Evolutionary conservation across 2,113 vertebrate species (phyloP).

Genomic region (Monopterus albus): DNA sequence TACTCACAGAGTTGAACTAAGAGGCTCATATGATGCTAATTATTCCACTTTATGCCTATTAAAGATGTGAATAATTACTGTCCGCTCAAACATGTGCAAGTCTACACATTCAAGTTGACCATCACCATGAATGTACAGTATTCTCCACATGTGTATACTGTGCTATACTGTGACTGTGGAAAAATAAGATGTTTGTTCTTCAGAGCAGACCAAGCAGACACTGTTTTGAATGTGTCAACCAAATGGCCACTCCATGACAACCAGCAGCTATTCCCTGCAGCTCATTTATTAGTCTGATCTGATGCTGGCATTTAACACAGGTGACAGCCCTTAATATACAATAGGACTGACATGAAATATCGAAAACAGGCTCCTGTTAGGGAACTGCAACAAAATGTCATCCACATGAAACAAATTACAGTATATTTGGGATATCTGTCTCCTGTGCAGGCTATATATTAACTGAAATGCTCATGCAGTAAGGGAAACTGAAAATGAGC

Average conservation of each 20-base stretch:
- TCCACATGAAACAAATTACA: background rate
- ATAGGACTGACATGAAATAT: slow-evolving; percentile 13
- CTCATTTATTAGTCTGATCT: slow-evolving; percentile 49
- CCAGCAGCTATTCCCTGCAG: background rate
- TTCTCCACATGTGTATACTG: background rate
- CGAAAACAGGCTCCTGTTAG: background rate
- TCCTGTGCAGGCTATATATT: background rate
- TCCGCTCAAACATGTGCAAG: too few relatives aligned
- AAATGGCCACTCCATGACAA: background rate
- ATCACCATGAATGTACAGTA: background rate
- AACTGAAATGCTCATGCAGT: background rate
- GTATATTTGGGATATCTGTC: too few relatives aligned
- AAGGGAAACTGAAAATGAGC: background rate
- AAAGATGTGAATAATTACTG: too few relatives aligned
- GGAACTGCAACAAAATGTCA: background rate
- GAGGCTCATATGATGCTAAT: too few relatives aligned
- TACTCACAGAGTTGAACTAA: too few relatives aligned
- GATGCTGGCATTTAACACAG: slow-evolving; percentile 43
- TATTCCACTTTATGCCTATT: too few relatives aligned
- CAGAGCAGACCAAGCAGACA: background rate
- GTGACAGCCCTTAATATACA: slow-evolving; percentile 28
- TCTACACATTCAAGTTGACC: too few relatives aligned
- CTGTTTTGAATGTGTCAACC: slow-evolving; percentile 22
- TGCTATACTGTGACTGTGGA: slow-evolving; percentile 1
- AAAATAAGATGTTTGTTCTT: slow-evolving; percentile 16